A percentile compares a stretch with the other conserved stretches of the same genome.
phyloP scores from a whole-genome alignment of 2,888 invertebrate genomes.

The Agrochola lychnidis region DNA sequence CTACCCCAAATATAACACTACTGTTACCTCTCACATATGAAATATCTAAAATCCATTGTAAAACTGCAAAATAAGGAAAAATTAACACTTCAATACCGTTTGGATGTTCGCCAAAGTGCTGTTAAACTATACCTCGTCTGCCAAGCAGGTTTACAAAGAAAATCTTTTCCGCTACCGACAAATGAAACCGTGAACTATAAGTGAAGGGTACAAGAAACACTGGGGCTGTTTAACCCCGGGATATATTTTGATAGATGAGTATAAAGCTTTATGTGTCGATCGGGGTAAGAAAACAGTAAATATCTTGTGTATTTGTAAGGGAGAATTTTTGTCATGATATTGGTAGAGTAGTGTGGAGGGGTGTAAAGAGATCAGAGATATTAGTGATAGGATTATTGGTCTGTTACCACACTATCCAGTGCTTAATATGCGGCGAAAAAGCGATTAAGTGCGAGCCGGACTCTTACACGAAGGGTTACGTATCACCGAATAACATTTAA shows the following conservation, averaged over 20 bases:
- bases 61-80: conserved; percentile 47
- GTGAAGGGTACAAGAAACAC: conserved; percentile 56
- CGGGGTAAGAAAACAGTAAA: conserved; percentile 22
- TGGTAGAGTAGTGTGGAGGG: not conserved
- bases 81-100: conserved; percentile 60
- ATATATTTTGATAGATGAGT: conserved; percentile 63
- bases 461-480: not conserved
- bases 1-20: too few relatives aligned
- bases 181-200: conserved; percentile 70
- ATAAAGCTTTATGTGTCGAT: conserved; percentile 2
- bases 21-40: not conserved
- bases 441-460: not conserved
- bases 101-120: conserved; percentile 59
- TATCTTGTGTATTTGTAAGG: conserved; percentile 19
- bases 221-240: conserved; percentile 31
- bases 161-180: conserved; percentile 55
- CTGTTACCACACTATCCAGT: not conserved
- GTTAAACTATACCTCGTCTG: conserved; percentile 34
- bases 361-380: not conserved
- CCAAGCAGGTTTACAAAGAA: conserved; percentile 52
- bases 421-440: not conserved
- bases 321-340: not conserved
- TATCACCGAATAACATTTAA: not conserved
- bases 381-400: not conserved
- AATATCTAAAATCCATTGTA: conserved; percentile 25